Conservation (phyloP, 2,113 vertebrate species). For the Tylochromis polylepis region DNA sequence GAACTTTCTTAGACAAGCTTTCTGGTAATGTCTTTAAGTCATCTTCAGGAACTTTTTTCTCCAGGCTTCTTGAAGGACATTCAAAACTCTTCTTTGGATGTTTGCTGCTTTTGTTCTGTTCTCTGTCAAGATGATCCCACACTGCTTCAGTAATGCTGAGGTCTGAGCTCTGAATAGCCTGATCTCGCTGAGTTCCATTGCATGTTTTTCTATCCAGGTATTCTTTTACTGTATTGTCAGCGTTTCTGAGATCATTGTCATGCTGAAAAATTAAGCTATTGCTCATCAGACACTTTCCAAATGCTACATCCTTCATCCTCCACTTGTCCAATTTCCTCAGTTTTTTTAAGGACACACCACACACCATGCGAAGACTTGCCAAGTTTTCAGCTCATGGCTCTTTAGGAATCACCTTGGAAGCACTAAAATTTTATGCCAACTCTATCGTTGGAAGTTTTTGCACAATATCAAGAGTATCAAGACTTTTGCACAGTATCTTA, state of each 20-base stretch:
- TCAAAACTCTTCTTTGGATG: background rate
- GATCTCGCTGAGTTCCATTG: background rate
- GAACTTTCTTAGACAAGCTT: too few species aligned
- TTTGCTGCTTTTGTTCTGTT: background rate
- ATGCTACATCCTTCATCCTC: background rate
- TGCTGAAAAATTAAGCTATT: background rate
- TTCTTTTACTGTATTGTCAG: background rate
- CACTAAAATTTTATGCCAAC: background rate
- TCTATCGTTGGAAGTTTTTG: background rate
- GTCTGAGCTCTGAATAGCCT: background rate
- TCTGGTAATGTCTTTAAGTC: too few species aligned
- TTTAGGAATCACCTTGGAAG: background rate
- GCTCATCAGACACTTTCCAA: background rate
- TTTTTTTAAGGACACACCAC: background rate
- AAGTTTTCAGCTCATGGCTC: background rate
- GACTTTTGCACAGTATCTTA: too few species aligned
- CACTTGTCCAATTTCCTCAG: background rate
- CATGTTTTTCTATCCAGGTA: background rate
- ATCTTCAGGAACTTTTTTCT: too few species aligned
- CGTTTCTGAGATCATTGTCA: accelerated
- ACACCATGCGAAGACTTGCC: background rate
- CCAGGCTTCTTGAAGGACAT: too few species aligned
- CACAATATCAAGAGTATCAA: too few species aligned
- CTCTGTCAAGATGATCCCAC: background rate
- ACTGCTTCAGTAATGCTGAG: background rate